phyloP scores from a whole-genome alignment of 2,888 invertebrate genomes.

The Frankliniella intonsa region DNA sequence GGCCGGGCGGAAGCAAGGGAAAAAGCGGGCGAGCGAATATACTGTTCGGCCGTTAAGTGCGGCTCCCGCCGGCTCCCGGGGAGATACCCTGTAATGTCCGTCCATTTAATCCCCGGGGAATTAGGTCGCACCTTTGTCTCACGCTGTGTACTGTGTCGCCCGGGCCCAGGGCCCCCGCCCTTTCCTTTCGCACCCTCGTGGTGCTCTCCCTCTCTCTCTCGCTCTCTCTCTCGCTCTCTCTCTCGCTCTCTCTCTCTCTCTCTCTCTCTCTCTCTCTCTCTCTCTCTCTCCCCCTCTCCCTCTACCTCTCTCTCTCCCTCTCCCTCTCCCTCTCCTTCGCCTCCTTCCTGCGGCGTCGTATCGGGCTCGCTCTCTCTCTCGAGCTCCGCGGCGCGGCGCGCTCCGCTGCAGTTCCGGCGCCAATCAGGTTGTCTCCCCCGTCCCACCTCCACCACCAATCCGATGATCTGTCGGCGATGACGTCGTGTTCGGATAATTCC shows the following conservation, averaged over 20 bases:
- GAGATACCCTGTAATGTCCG: too few relatives aligned
- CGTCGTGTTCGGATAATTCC: too few relatives aligned
- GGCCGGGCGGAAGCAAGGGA: not conserved
- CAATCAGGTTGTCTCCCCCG: too few relatives aligned
- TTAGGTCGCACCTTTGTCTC: not conserved
- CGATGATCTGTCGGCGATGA: too few relatives aligned
- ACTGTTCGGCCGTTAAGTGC: not conserved
- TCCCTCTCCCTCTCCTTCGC: not conserved
- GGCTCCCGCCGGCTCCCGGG: too few relatives aligned
- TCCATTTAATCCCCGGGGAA: not conserved
- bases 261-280: not conserved
- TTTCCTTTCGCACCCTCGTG: not conserved
- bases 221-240: not conserved
- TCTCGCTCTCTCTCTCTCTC: conserved; percentile 3
- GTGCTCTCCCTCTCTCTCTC: not conserved
- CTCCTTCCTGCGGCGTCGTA: not conserved
- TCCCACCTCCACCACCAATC: too few relatives aligned
- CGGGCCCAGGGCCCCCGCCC: too few relatives aligned
- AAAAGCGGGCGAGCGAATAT: not conserved
- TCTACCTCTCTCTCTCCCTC: not conserved
- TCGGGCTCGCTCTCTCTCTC: too few relatives aligned
- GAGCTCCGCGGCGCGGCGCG: too few relatives aligned
- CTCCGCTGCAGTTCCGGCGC: too few relatives aligned
- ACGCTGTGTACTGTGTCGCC: not conserved
- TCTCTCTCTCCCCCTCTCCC: not conserved